Evolutionary conservation across 2,797 vertebrate genomes (phyloP).

Genomic region (Chromis chromis): DNA sequence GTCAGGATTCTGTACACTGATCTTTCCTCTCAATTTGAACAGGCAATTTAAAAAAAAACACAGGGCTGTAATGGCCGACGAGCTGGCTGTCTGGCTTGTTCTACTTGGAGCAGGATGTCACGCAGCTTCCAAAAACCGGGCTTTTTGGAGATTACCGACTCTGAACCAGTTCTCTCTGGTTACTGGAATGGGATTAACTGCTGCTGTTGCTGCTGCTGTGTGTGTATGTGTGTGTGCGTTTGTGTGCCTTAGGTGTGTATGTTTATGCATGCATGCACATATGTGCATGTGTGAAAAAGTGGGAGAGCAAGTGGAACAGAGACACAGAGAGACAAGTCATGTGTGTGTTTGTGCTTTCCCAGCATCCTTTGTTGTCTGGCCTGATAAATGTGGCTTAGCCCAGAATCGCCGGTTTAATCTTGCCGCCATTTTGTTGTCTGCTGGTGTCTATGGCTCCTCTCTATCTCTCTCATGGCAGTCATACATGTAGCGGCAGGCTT

Average conservation of each 20-base stretch:
- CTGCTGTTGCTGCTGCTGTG: slow-evolving; percentile 47
- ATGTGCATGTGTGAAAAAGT: slow-evolving; percentile 59
- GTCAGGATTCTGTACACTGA: neutral
- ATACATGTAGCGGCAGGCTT: slow-evolving; percentile 64
- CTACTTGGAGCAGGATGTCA: slow-evolving; percentile 76
- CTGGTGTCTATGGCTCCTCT: slow-evolving; percentile 61
- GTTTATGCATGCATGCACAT: slow-evolving; percentile 39
- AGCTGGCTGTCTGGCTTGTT: slow-evolving; percentile 53
- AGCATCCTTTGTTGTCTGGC: slow-evolving; percentile 72
- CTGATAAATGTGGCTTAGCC: slow-evolving; percentile 69
- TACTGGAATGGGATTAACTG: slow-evolving; percentile 84
- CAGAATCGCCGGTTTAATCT: slow-evolving; percentile 78
- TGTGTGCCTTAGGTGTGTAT: slow-evolving; percentile 35
- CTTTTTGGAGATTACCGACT: slow-evolving; percentile 85
- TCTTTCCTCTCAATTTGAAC: slow-evolving; percentile 19
- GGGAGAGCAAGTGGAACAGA: slow-evolving; percentile 25
- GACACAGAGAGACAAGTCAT: slow-evolving; percentile 27
- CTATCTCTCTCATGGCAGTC: slow-evolving; percentile 73
- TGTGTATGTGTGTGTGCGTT: slow-evolving; percentile 36
- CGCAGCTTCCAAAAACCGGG: slow-evolving; percentile 80
- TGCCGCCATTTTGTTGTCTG: slow-evolving; percentile 81
- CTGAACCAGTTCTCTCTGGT: slow-evolving; percentile 84
- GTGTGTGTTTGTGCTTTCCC: slow-evolving; percentile 57
- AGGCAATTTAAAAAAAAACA: slow-evolving; percentile 21
- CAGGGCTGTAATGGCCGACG: slow-evolving; percentile 29